A percentile compares a stretch with the other conserved stretches of the same genome.
These are phyloP conservation scores for Drosophila carrolli DNA, from an alignment of 1,140 invertebrate species.

Conservation along the genomic window DNA sequence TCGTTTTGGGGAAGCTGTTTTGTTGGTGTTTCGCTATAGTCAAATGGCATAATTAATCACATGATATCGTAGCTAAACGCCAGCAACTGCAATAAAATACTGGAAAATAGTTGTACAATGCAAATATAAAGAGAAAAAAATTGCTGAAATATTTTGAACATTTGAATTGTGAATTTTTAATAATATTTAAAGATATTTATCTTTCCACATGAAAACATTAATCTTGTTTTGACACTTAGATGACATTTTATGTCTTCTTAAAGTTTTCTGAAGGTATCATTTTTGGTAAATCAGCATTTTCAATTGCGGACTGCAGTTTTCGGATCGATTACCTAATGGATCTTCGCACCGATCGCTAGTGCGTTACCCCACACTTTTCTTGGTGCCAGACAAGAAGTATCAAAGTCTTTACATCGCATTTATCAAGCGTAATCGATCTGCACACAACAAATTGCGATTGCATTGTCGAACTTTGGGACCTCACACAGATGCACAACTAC, in stretches of 20 bases:
- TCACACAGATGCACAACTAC: not conserved
- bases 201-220: no score
- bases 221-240: no score
- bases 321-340: slow-evolving; percentile 8
- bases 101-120: no score
- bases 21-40: not conserved
- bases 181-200: no score
- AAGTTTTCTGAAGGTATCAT: not conserved
- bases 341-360: not conserved
- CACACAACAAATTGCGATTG: slow-evolving; percentile 14
- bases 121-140: no score
- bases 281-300: not conserved
- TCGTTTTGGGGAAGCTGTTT: not conserved
- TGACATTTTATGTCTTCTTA: no score
- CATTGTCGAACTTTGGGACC: slow-evolving; percentile 24
- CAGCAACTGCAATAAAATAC: no score
- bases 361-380: not conserved
- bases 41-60: not conserved
- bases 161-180: no score
- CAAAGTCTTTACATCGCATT: slow-evolving; percentile 25
- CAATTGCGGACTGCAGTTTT: not conserved
- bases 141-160: no score
- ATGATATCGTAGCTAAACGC: not conserved
- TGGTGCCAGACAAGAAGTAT: slow-evolving; percentile 3
- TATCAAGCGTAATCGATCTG: slow-evolving; percentile 32